A percentile compares a stretch with the other conserved stretches of the same genome.
phyloP scores from a whole-genome alignment of 2,888 invertebrate species.

The Meandrusa payeni region DNA sequence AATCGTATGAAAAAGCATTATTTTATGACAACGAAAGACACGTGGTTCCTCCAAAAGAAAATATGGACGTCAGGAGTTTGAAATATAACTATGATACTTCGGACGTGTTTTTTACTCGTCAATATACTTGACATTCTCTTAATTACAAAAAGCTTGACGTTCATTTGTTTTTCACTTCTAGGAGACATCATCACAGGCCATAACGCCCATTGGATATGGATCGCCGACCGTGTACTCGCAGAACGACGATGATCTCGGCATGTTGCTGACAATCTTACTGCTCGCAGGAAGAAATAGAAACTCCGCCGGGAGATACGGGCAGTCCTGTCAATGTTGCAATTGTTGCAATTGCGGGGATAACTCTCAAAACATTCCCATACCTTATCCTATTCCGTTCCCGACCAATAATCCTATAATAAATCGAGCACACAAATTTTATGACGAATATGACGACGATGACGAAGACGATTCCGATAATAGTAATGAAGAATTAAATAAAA shows the following conservation, averaged over 20 bases:
- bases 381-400: conserved; percentile 54
- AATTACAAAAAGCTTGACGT: neutral
- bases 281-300: conserved; percentile 45
- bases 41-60: no score
- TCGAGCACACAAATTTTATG: conserved; percentile 18
- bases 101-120: no score
- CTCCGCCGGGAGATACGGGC: conserved; percentile 28
- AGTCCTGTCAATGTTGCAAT: conserved; percentile 35
- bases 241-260: conserved; percentile 47
- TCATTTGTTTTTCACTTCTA: conserved; percentile 2
- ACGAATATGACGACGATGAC: conserved; percentile 26
- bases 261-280: conserved; percentile 49
- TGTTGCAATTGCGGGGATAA: conserved; percentile 39
- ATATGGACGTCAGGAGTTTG: no score
- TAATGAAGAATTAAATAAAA: neutral
- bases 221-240: conserved; percentile 39
- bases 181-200: conserved; percentile 9
- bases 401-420: conserved; percentile 48
- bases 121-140: no score
- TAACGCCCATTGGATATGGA: conserved; percentile 32
- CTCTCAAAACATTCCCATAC: conserved; percentile 45
- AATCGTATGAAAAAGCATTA: neutral
- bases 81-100: no score
- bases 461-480: conserved; percentile 15
- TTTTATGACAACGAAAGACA: no score